Conservation (phyloP, 2,888 invertebrate species). For the Troides aeacus region DNA sequence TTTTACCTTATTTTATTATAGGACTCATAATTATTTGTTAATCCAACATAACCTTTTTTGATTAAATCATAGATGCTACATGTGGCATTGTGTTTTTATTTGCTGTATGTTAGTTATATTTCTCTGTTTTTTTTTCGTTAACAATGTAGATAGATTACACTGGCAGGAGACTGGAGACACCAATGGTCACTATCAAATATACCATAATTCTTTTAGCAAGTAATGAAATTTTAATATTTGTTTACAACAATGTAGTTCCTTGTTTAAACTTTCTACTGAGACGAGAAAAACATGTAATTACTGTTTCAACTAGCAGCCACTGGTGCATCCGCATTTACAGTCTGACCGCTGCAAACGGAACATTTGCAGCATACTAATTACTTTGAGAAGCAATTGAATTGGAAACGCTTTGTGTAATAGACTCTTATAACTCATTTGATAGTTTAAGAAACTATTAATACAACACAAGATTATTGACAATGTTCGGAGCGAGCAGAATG, state of each 20-base stretch:
- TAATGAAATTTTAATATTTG: no score
- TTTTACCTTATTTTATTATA: no score
- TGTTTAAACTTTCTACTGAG: conserved; percentile 17
- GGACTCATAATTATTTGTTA: no score
- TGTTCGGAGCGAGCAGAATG: neutral
- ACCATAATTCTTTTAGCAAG: no score
- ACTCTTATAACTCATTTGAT: conserved; percentile 12
- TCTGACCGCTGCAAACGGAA: conserved; percentile 28
- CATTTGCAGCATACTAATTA: conserved; percentile 29
- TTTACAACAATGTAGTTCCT: conserved; percentile 13
- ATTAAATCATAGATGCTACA: no score
- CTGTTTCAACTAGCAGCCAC: conserved; percentile 12
- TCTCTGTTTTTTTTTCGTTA: no score
- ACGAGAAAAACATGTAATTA: conserved; percentile 30
- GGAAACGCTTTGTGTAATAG: conserved; percentile 20
- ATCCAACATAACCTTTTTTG: no score
- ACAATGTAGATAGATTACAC: no score
- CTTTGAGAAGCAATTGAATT: conserved; percentile 23
- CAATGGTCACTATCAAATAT: no score
- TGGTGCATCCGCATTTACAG: conserved; percentile 23
- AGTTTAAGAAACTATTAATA: conserved; percentile 11
- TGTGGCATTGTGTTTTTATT: no score
- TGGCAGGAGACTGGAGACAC: no score
- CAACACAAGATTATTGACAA: neutral
- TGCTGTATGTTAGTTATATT: no score